phyloP scores from a whole-genome alignment of 2,797 vertebrate genomes.

The Benthosema pterotum region DNA sequence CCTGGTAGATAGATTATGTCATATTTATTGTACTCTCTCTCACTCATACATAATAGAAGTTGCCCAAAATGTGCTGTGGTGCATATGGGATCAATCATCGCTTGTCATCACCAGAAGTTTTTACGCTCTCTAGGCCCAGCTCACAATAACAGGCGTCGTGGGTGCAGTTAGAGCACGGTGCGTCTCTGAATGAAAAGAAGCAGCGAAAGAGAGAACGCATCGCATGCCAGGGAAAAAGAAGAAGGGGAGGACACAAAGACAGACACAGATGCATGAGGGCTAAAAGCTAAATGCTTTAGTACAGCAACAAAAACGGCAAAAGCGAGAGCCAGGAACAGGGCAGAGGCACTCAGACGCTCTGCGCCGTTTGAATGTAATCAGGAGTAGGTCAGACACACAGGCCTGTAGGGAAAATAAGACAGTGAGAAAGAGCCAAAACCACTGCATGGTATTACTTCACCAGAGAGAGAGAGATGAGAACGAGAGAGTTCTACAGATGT shows the following conservation, averaged over 20 bases:
- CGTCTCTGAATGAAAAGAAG: conserved; percentile 20
- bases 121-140: no score
- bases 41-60: neutral
- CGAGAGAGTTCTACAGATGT: conserved; percentile 24
- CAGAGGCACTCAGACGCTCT: conserved; percentile 42
- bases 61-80: neutral
- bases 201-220: conserved; percentile 14
- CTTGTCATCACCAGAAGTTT: no score
- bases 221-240: conserved; percentile 6
- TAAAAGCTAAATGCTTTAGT: conserved; percentile 45
- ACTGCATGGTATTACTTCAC: conserved; percentile 46
- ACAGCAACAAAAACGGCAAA: conserved; percentile 8
- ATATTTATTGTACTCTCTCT: no score
- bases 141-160: no score
- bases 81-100: neutral
- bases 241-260: conserved; percentile 35
- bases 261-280: conserved; percentile 4
- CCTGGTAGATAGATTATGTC: no score
- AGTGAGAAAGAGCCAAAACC: conserved; percentile 18
- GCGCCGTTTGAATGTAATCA: conserved; percentile 56
- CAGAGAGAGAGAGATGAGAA: conserved; percentile 20
- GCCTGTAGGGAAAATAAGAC: conserved; percentile 37
- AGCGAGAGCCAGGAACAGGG: conserved; percentile 31
- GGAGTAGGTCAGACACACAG: conserved; percentile 53
- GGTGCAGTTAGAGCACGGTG: neutral